Conservation (phyloP, 1,140 invertebrate species). For the Goniozus legneri region DNA sequence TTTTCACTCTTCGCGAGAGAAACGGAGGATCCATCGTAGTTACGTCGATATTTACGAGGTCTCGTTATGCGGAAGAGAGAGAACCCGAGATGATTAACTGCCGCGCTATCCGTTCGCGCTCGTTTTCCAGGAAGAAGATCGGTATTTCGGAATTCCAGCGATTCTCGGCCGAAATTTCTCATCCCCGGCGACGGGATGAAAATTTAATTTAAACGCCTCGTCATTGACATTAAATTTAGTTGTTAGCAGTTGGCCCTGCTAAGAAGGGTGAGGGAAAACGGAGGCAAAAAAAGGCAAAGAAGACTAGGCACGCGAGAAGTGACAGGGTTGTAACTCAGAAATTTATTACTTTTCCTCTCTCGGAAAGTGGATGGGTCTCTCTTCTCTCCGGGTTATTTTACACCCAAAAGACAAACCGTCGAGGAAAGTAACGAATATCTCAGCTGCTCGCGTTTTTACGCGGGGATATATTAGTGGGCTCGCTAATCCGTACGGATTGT, state of each 20-base stretch:
- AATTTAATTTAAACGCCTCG: too few species aligned
- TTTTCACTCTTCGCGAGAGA: too few species aligned
- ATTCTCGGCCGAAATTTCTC: too few species aligned
- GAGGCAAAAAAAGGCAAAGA: not conserved
- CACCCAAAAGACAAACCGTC: conserved; percentile 39
- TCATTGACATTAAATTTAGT: too few species aligned
- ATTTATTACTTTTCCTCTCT: conserved; percentile 44
- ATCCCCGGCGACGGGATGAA: too few species aligned
- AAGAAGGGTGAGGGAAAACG: not conserved
- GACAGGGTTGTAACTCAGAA: conserved; percentile 31
- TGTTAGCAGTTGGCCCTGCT: too few species aligned
- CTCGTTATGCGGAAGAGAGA: too few species aligned
- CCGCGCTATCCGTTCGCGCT: conserved; percentile 11
- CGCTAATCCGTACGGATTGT: conserved; percentile 49
- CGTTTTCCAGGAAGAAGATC: conserved; percentile 12
- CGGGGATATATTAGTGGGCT: conserved; percentile 48
- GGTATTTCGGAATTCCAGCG: too few species aligned
- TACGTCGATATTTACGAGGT: too few species aligned
- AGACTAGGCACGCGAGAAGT: not conserved
- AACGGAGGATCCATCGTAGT: too few species aligned
- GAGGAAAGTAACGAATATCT: conserved; percentile 38
- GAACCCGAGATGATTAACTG: too few species aligned
- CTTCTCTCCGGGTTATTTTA: conserved; percentile 41
- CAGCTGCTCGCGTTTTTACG: conserved; percentile 48
- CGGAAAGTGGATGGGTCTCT: too few species aligned